Percentiles rank a stretch among this genome's conserved stretches.
Conservation (phyloP, 1,140 invertebrate species). For the Brachionus koreanus region DNA sequence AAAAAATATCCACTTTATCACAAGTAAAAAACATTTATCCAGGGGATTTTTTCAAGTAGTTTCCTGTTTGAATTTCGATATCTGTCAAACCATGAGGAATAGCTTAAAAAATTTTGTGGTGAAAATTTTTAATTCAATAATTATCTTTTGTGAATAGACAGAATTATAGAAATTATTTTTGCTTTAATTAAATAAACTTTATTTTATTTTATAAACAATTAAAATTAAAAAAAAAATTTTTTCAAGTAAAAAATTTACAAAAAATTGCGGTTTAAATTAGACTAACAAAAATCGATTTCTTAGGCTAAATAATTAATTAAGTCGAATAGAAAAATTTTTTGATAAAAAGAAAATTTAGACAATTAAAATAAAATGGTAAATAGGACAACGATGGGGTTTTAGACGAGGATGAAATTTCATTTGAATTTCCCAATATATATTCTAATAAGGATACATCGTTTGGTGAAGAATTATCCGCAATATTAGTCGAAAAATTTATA, state of each 20-base stretch:
- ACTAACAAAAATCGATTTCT: not conserved
- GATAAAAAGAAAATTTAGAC: not conserved
- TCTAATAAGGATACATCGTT: not conserved
- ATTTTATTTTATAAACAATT: not conserved
- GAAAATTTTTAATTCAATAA: too few relatives aligned
- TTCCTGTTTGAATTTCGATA: too few relatives aligned
- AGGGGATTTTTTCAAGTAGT: too few relatives aligned
- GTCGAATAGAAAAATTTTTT: not conserved
- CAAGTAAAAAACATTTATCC: too few relatives aligned
- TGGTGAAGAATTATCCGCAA: not conserved
- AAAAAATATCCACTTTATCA: too few relatives aligned
- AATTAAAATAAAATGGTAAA: not conserved
- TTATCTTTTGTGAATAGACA: too few relatives aligned
- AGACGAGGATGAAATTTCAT: not conserved
- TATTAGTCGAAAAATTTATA: not conserved
- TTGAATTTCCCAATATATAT: not conserved
- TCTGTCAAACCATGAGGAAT: too few relatives aligned
- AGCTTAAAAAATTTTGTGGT: too few relatives aligned
- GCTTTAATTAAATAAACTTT: not conserved
- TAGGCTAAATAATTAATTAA: not conserved
- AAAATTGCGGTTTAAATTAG: not conserved
- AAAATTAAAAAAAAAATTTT: constrained; percentile 1
- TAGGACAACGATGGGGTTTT: not conserved
- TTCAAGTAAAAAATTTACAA: not conserved
- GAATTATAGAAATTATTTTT: too few relatives aligned